Conservation (phyloP, 2,113 vertebrate species). For the Lonchura striata region DNA sequence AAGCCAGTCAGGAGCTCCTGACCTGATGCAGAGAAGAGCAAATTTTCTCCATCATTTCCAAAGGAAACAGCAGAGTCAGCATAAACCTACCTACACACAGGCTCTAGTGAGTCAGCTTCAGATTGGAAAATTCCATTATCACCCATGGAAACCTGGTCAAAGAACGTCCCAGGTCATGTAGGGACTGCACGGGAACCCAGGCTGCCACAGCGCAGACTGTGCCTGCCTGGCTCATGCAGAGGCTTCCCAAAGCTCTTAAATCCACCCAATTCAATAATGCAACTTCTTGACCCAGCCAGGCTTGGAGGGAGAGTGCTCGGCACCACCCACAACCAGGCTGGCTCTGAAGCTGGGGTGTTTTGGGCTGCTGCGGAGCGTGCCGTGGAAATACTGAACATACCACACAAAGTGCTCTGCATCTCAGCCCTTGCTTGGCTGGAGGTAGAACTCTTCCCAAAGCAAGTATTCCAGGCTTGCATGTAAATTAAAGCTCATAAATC, state of each 20-base stretch:
- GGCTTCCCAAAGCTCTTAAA: neutral
- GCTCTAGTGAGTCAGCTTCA: neutral
- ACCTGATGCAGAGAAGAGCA: neutral
- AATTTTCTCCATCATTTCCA: neutral
- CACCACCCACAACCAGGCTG: neutral
- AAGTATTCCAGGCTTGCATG: slow-evolving; percentile 51
- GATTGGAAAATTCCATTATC: neutral
- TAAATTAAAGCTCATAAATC: slow-evolving; percentile 58
- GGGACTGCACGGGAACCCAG: neutral
- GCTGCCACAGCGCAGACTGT: neutral
- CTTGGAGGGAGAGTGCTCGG: neutral
- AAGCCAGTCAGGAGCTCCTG: neutral
- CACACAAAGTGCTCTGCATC: neutral
- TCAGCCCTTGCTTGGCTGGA: neutral
- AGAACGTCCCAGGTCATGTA: neutral
- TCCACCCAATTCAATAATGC: neutral
- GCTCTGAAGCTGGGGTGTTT: neutral
- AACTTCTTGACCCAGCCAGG: neutral
- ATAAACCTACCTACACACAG: neutral
- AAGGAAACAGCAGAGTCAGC: neutral
- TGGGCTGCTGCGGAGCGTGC: neutral
- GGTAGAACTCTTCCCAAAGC: slow-evolving; percentile 24
- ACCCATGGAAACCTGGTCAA: neutral
- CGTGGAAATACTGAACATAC: slow-evolving; percentile 7
- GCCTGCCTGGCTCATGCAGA: neutral